These are phyloP conservation scores for Toxotes chatareus DNA, from an alignment of 2,113 vertebrate species.

Conservation along the genomic window DNA sequence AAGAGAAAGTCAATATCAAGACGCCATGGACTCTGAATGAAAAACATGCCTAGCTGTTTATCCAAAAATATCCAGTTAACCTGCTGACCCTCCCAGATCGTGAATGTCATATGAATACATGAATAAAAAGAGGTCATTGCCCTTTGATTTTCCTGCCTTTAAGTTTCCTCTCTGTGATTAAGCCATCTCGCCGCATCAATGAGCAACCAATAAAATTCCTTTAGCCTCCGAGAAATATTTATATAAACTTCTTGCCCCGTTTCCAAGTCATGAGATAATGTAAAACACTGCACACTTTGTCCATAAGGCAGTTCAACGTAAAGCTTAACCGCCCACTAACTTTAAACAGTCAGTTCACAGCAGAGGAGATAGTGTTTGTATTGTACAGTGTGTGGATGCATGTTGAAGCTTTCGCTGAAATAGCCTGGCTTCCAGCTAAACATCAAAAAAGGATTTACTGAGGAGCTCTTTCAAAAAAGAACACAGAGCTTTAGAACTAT, in stretches of 20 bases:
- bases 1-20: background rate
- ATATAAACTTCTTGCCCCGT: background rate
- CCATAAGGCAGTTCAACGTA: background rate
- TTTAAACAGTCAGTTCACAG: background rate
- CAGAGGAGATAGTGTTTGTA: background rate
- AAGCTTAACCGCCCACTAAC: slow-evolving; percentile 12
- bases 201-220: background rate
- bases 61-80: background rate
- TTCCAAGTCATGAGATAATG: slow-evolving; percentile 18
- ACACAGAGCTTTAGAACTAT: background rate
- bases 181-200: background rate
- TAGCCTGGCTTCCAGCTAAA: background rate
- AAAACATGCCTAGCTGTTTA: background rate
- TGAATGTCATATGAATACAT: background rate
- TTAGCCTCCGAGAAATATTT: background rate
- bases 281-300: background rate
- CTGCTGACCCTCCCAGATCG: background rate
- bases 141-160: background rate
- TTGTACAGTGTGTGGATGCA: slow-evolving; percentile 1
- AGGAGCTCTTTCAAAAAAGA: slow-evolving; percentile 9
- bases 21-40: background rate
- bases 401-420: background rate
- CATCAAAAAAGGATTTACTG: slow-evolving; percentile 10
- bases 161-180: background rate
- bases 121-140: background rate